These are phyloP conservation scores for Pogoniulus pusillus DNA, from an alignment of 2,797 vertebrate species.

Conservation along the genomic window DNA sequence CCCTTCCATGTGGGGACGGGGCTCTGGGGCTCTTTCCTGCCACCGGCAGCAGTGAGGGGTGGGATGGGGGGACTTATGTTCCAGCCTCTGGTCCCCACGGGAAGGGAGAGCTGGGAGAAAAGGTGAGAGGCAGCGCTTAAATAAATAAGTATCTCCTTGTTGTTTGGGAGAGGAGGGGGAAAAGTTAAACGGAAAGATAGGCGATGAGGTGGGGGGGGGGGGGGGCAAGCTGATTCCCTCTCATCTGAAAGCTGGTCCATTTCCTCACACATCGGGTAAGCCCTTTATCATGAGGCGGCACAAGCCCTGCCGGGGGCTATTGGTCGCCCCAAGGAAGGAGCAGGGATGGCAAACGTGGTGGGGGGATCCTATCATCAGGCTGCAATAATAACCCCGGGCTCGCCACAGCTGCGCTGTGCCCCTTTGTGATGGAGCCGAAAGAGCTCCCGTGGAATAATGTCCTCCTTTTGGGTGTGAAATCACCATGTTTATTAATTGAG, in stretches of 20 bases:
- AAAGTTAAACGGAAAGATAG: conserved; percentile 65
- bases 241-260: conserved; percentile 83
- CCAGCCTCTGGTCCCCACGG: neutral
- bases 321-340: conserved; percentile 87
- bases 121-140: conserved; percentile 25
- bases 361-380: conserved; percentile 89
- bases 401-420: conserved; percentile 95
- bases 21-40: conserved; percentile 62
- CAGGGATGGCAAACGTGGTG: conserved; percentile 81
- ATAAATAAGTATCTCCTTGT: conserved; percentile 7
- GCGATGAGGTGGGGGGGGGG: conserved; percentile 6
- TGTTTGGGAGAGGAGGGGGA: neutral
- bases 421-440: conserved; percentile 95
- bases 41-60: conserved; percentile 21
- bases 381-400: conserved; percentile 93
- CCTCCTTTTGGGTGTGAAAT: conserved; percentile 92
- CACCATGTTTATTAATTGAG: conserved; percentile 99
- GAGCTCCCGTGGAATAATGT: conserved; percentile 89
- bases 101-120: neutral
- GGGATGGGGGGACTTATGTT: neutral
- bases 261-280: conserved; percentile 84
- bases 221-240: conserved; percentile 87
- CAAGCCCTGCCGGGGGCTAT: conserved; percentile 93
- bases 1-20: conserved; percentile 50
- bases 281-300: conserved; percentile 98